Evolutionary conservation across 2,888 invertebrate species (phyloP), one percentile per base, ranked within the genome.

Genomic region (Euphydryas editha): DNA sequence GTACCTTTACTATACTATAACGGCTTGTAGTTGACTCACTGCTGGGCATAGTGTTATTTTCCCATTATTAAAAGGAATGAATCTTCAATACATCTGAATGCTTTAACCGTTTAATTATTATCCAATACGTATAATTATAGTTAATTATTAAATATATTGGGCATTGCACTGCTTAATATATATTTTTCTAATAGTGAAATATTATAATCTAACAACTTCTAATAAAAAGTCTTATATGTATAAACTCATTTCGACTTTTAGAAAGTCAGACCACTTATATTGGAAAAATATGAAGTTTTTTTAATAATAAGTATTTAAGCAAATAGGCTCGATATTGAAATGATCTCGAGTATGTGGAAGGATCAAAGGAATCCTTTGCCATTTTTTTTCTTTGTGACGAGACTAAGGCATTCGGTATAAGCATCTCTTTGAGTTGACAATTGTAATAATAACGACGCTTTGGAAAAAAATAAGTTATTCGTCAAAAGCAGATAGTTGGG

Each of bases 401-500:
- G 51, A 42, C 51, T 24, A 59, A 68, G 17, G 39, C 46, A 42
- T 57, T 60, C 18, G 46, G 59, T 44, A 59, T 65, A 60, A 65
- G 65, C 47, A 46, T 47, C 55, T 65, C 59, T 60, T 59, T 60
- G 59, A 58, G 49, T 49, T 51, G 51, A 64, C 51, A 30, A 55
- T 55, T 65, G 55, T 65, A 65, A 65, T 60, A 55, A 60, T 65
- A 65, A 65, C 55, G 55, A 46, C 46, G 24, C 59, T 60, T 56
- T 24, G 17, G 24, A 65, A 44, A 44, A 51, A 65, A 55, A 60
- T n/a, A n/a, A 47, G 44, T 65, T 59, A 56, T 47, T 17, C 36
- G 37, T 47, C 47, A 56, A 65, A 65, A 47, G 37, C 39, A 47
- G 58, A 64, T 24, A 54, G 56, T 47, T 37, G 18, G 21, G 46